These are phyloP conservation scores for Caenorhabditis brenneri DNA, from an alignment of 1,140 invertebrate species.

Conservation along the genomic window DNA sequence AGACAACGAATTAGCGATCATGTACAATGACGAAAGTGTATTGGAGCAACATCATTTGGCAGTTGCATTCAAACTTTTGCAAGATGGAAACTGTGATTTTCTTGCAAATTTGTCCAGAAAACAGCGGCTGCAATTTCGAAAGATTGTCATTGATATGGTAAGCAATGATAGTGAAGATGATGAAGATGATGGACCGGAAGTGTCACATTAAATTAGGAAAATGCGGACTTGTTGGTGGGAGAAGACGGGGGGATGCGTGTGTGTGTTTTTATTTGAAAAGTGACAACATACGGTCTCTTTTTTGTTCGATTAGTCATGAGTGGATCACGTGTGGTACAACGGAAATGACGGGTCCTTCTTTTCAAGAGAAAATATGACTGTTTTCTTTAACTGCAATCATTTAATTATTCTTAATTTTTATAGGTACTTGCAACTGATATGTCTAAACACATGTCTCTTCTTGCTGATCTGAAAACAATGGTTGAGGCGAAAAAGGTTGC, in stretches of 20 bases:
- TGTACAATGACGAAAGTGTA: slow-evolving; percentile 99
- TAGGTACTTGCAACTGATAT: slow-evolving; percentile 92
- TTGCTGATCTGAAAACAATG: slow-evolving; percentile 98
- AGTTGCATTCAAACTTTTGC: slow-evolving; percentile 88
- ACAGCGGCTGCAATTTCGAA: slow-evolving; percentile 90
- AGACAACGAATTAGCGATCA: slow-evolving; percentile 78
- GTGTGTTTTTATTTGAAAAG: slow-evolving; percentile 16
- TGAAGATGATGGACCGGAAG: slow-evolving; percentile 24
- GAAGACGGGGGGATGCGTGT: not conserved
- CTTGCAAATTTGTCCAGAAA: slow-evolving; percentile 89
- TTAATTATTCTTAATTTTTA: slow-evolving; percentile 23
- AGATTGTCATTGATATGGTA: slow-evolving; percentile 99
- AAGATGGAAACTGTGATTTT: slow-evolving; percentile 92
- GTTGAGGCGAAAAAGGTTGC: slow-evolving; percentile 98
- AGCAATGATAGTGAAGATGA: slow-evolving; percentile 34
- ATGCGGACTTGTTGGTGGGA: not conserved
- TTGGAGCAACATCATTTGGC: slow-evolving; percentile 97
- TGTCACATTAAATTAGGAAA: slow-evolving; percentile 36
- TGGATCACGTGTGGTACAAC: slow-evolving; percentile 14
- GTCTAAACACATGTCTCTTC: slow-evolving; percentile 97
- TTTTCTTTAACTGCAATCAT: not conserved
- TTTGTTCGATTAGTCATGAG: slow-evolving; percentile 19
- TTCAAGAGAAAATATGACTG: not conserved
- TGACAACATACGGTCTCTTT: slow-evolving; percentile 32
- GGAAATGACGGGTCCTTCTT: slow-evolving; percentile 12